These are phyloP conservation scores for Platycheirus albimanus DNA, from an alignment of 2,888 invertebrate genomes.

Conservation along the genomic window DNA sequence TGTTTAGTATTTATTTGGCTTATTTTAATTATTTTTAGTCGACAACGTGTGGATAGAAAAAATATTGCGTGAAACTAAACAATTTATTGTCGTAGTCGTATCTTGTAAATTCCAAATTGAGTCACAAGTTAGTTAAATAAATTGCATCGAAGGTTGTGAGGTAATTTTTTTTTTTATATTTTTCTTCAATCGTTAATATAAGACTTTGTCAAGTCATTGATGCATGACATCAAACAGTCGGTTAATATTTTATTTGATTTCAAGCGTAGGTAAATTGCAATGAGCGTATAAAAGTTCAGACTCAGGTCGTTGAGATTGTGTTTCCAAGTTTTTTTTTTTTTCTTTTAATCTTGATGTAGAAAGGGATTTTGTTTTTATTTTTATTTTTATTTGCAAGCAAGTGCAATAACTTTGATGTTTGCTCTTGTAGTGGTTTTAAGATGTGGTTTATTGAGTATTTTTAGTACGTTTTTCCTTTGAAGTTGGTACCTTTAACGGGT, in stretches of 20 bases:
- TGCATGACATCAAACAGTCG: conserved; percentile 40
- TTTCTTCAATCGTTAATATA: conserved; percentile 17
- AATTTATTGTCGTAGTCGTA: not conserved
- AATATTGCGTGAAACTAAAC: conserved; percentile 17
- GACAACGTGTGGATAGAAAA: not conserved
- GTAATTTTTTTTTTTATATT: conserved; percentile 10
- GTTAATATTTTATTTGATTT: not conserved
- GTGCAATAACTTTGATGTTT: conserved; percentile 40
- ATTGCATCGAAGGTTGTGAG: conserved; percentile 47
- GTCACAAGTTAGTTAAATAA: conserved; percentile 32
- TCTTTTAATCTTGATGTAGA: conserved; percentile 28
- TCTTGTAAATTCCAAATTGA: conserved; percentile 30
- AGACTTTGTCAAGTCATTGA: conserved; percentile 41
- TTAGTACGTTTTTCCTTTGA: not conserved
- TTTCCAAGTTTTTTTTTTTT: conserved; percentile 13
- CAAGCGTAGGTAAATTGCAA: conserved; percentile 9
- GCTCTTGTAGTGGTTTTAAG: not conserved
- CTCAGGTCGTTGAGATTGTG: conserved; percentile 21
- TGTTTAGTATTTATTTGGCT: too few species aligned
- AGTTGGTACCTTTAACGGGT: not conserved
- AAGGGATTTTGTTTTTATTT: not conserved
- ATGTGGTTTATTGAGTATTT: conserved; percentile 10
- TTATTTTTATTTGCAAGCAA: conserved; percentile 7
- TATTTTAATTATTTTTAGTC: not conserved
- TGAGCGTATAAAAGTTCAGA: conserved; percentile 36